Evolutionary conservation across 2,113 vertebrate genomes (phyloP).

Genomic region (Pterophyllum scalare): DNA sequence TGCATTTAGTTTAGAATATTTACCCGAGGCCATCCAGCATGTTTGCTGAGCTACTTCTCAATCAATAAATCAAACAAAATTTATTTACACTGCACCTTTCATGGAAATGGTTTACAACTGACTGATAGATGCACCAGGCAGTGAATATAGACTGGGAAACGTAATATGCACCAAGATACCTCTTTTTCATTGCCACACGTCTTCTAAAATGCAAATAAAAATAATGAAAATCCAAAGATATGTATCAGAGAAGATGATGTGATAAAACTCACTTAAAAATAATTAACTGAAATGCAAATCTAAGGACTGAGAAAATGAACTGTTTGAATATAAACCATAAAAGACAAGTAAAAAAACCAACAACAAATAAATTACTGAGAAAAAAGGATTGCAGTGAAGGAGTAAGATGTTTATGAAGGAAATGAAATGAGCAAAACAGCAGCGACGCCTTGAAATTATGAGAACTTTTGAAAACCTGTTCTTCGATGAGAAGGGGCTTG

Average conservation of each 20-base stretch:
- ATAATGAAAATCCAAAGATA: neutral
- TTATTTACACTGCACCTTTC: neutral
- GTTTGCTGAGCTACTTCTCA: neutral
- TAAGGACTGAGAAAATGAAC: neutral
- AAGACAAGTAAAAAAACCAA: neutral
- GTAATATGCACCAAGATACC: neutral
- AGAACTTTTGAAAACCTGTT: neutral
- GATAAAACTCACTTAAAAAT: neutral
- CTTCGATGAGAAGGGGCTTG: neutral
- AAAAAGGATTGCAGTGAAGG: neutral
- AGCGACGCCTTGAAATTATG: neutral
- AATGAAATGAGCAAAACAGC: neutral
- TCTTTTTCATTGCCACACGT: neutral
- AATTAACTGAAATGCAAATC: neutral
- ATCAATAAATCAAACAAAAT: constrained; percentile 9
- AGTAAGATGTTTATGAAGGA: neutral
- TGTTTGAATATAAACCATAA: neutral
- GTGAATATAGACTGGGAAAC: neutral
- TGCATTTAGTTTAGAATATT: constrained; percentile 1
- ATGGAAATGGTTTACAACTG: neutral
- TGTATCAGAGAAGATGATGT: neutral
- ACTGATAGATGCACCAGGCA: neutral
- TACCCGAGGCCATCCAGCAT: neutral
- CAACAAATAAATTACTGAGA: neutral
- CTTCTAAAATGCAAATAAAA: neutral